A percentile compares a stretch with the other conserved stretches of the same genome.
phyloP scores from a whole-genome alignment of 2,888 invertebrate genomes.

The Drosophila nigricruria region DNA sequence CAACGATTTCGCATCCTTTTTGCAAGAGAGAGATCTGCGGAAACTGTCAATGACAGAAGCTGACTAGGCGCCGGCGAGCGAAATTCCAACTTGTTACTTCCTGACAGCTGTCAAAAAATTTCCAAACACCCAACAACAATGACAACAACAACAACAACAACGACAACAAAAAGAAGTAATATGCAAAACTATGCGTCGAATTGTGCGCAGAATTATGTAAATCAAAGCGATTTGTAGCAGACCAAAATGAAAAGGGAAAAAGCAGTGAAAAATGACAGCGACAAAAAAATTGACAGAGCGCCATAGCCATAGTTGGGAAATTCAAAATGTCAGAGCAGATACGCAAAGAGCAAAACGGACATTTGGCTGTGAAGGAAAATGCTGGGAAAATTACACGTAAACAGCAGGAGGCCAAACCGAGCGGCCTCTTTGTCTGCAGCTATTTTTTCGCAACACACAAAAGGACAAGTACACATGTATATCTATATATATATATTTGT shows the following conservation, averaged over 20 bases:
- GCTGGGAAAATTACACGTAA: conserved; percentile 74
- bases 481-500: neutral
- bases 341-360: conserved; percentile 18
- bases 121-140: conserved; percentile 72
- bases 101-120: conserved; percentile 84
- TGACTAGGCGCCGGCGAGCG: conserved; percentile 68
- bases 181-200: conserved; percentile 72
- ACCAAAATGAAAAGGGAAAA: conserved; percentile 35
- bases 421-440: conserved; percentile 41
- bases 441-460: conserved; percentile 53
- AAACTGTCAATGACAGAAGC: conserved; percentile 74
- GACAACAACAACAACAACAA: conserved; percentile 51
- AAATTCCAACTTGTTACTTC: conserved; percentile 82
- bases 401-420: conserved; percentile 67
- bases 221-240: conserved; percentile 79
- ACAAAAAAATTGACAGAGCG: conserved; percentile 60
- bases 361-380: conserved; percentile 20
- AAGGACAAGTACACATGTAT: conserved; percentile 9
- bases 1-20: conserved; percentile 48
- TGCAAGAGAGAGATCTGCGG: conserved; percentile 44
- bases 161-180: conserved; percentile 28
- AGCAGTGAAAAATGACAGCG: conserved; percentile 57
- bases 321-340: conserved; percentile 68
- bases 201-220: conserved; percentile 78
- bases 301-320: conserved; percentile 57